Conservation (phyloP, 2,113 vertebrate species). For the Thalassarche chlororhynchos region DNA sequence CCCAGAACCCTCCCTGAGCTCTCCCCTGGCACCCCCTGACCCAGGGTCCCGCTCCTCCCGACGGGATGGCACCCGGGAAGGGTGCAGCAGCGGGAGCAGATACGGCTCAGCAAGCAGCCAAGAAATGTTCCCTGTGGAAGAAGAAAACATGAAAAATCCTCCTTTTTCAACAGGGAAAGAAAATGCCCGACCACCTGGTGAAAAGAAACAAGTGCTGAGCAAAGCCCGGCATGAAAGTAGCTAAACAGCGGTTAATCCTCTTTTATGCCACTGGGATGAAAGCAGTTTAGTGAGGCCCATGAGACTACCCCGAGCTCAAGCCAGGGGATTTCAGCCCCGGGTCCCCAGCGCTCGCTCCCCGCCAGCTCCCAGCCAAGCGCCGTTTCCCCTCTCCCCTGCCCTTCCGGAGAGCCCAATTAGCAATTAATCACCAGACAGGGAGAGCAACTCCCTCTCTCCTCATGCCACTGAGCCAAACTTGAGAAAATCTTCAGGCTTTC, state of each 20-base stretch:
- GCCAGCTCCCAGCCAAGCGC: neutral
- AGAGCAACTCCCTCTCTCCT: neutral
- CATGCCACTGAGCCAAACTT: neutral
- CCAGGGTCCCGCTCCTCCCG: rapidly evolving
- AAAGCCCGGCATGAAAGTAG: neutral
- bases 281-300: conserved; percentile 61
- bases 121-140: neutral
- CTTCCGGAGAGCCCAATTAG: conserved; percentile 5
- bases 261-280: conserved; percentile 46
- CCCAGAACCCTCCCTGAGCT: neutral
- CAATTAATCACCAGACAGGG: neutral
- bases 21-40: neutral
- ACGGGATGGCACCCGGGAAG: neutral
- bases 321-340: conserved; percentile 1
- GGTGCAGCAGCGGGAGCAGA: neutral
- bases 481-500: neutral
- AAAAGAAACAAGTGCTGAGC: neutral
- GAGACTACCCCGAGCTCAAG: neutral
- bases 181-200: neutral
- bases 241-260: conserved; percentile 55
- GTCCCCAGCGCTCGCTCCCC: neutral
- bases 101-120: neutral
- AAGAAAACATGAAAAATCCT: neutral
- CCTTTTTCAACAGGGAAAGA: neutral
- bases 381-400: neutral